Conservation (phyloP, 2,113 vertebrate genomes). For the Pica pica region DNA sequence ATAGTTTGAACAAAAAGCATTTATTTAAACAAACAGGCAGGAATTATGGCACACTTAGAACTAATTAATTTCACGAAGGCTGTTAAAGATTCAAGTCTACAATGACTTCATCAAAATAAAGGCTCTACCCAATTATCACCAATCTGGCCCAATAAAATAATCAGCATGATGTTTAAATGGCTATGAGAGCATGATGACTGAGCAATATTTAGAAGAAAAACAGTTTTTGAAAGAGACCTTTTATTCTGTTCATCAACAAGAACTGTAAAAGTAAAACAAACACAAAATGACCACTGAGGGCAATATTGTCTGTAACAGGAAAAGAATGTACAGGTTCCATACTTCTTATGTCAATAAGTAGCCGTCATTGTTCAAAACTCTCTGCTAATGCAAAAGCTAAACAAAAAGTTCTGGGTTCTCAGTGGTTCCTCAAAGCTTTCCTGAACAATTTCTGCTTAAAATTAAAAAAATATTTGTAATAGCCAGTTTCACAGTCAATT, state of each 20-base stretch:
- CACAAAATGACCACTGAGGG: neutral
- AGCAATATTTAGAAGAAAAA: neutral
- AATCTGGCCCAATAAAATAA: neutral
- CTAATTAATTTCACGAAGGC: neutral
- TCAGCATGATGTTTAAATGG: neutral
- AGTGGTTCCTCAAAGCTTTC: neutral
- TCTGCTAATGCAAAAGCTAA: neutral
- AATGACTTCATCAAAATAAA: neutral
- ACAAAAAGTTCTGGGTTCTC: neutral
- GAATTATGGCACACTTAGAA: neutral
- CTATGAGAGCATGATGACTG: neutral
- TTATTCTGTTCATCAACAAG: neutral
- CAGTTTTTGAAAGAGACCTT: neutral
- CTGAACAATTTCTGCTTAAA: neutral
- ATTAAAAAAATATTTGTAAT: neutral
- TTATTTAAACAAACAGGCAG: neutral
- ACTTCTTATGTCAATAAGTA: neutral
- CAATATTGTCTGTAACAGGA: neutral
- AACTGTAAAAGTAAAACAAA: neutral
- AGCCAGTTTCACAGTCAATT: neutral
- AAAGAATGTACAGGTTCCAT: neutral
- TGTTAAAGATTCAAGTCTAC: neutral
- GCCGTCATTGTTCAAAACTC: neutral
- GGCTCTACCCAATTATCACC: neutral
- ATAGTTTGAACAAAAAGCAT: neutral